Evolutionary conservation across 2,888 invertebrate genomes (phyloP), one percentile per base, ranked within the genome.

Genomic region (Agonopterix arenella): DNA sequence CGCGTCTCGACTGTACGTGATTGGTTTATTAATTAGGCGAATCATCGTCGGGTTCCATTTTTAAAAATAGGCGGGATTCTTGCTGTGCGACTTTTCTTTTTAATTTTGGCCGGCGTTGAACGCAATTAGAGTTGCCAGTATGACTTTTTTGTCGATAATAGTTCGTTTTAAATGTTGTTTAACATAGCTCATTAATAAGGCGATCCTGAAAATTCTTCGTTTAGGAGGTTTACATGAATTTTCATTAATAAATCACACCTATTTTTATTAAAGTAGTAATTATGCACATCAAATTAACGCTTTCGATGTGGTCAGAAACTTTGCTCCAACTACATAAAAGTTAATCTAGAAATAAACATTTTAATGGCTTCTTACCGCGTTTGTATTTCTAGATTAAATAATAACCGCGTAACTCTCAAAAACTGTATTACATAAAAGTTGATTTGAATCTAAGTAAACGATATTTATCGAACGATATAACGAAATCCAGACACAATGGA

Each of bases 21-120:
- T 89, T 89, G 89, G 89, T 85, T 89, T 89, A 88, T 88, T 88
- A 89, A 89, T 89, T 89, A 89, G 85, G 83, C 86, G 88, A 88
- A 86, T 89, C 86, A 88, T 86, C 86, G 68, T 70, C 75, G 72
- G 76, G 76, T 76, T 76, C 70, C 79, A 79, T 88, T 89, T 89
- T 89, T 84, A 86, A 89, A 88, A 88, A 89, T 89, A 89, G 88
- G 86, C 85, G 86, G 88, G 88, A 89, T 89, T 86, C 85, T 86
- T 88, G 71, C 76, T 76, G 78, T 80, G 80, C 70, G 73, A 81
- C 71, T 88, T 88, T 85, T 88, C 84, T 84, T 86, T 88, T 86
- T 82, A 86, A 88, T 84, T 86, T 84, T 59, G 79, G 68, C 66
- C 78, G 79, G 85, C 84, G 84, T 84, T 84, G 85, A 80, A 75